These are phyloP conservation scores for Ameiurus melas DNA, from an alignment of 2,113 vertebrate genomes.

Conservation along the genomic window DNA sequence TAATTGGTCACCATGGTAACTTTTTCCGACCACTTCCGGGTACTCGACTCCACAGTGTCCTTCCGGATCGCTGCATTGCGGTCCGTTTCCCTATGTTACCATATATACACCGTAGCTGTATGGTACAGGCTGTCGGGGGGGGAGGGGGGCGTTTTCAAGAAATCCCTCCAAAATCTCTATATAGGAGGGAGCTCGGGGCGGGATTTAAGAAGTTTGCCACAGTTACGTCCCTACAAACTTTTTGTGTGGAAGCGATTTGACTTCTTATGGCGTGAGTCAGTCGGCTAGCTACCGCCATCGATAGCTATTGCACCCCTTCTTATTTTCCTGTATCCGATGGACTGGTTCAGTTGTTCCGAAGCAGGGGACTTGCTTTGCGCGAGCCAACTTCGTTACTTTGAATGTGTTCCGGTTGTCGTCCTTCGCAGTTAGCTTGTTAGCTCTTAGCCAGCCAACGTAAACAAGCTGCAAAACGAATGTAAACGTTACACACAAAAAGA, in stretches of 20 bases:
- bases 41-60: conserved; percentile 33
- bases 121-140: background rate
- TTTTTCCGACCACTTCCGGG: background rate
- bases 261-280: background rate
- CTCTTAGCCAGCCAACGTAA: conserved; percentile 7
- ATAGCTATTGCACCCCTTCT: background rate
- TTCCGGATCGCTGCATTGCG: conserved; percentile 69
- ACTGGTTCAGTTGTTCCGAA: background rate
- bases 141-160: conserved; percentile 46
- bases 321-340: background rate
- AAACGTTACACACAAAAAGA: background rate
- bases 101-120: background rate
- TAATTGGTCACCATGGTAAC: conserved; percentile 6
- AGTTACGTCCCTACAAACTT: background rate
- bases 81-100: conserved; percentile 56
- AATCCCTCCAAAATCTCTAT: conserved; percentile 44
- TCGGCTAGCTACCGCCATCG: background rate
- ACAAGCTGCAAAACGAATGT: conserved; percentile 7
- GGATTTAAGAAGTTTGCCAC: conserved; percentile 1
- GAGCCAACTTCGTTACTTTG: conserved; percentile 21
- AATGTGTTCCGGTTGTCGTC: conserved; percentile 10
- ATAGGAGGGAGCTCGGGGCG: conserved; percentile 38
- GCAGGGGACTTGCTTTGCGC: conserved; percentile 33
- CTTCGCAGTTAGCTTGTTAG: conserved; percentile 24
- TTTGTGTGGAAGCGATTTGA: background rate